Evolutionary conservation across 2,888 invertebrate species (phyloP).

Genomic region (Axea sp.): DNA sequence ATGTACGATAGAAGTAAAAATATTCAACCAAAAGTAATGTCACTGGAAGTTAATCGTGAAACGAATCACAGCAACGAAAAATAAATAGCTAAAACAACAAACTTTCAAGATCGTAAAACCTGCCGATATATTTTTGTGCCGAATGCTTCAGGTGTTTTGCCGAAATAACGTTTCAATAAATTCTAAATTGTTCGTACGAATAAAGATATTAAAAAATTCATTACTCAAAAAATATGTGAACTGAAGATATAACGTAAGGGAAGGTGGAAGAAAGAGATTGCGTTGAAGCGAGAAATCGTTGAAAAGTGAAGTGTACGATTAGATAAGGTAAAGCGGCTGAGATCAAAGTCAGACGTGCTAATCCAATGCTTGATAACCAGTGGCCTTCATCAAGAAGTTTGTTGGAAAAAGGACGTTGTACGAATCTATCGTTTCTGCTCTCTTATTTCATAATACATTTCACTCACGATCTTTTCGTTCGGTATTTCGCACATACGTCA

Average conservation of each 20-base stretch:
- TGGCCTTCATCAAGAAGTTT: conserved; percentile 71
- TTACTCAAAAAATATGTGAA: conserved; percentile 33
- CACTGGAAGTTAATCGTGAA: no score
- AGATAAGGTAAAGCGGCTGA: conserved; percentile 77
- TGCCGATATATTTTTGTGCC: no score
- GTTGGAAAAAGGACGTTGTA: conserved; percentile 51
- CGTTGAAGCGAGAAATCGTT: conserved; percentile 50
- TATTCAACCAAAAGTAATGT: no score
- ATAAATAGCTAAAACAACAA: no score
- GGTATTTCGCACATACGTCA: conserved; percentile 47
- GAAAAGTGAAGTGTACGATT: conserved; percentile 72
- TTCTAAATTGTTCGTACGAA: no score
- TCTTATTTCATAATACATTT: conserved; percentile 54
- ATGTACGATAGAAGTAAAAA: no score
- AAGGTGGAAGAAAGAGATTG: conserved; percentile 61
- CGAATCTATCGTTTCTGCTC: conserved; percentile 55
- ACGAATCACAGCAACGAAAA: no score
- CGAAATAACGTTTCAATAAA: no score
- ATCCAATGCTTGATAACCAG: conserved; percentile 79
- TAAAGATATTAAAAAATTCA: no score
- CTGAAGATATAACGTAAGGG: conserved; percentile 47
- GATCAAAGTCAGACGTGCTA: conserved; percentile 78
- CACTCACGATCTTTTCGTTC: conserved; percentile 25
- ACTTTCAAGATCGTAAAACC: no score
- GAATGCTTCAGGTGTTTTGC: no score